phyloP scores from a whole-genome alignment of 2,888 invertebrate genomes.

The Xanthia icteritia region DNA sequence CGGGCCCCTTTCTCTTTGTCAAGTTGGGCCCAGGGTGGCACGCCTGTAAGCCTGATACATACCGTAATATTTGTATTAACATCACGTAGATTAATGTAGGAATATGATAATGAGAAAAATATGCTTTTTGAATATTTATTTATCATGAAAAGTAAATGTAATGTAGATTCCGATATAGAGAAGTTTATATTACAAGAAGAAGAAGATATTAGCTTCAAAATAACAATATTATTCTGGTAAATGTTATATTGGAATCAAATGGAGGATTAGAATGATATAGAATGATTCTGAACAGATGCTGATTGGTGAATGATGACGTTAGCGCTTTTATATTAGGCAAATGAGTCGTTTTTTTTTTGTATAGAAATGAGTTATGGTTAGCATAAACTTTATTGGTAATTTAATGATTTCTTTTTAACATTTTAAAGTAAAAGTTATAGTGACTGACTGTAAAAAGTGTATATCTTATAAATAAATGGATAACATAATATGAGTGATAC shows the following conservation, averaged over 20 bases:
- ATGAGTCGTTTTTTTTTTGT: background rate
- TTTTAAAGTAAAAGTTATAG: background rate
- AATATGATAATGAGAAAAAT: conserved; percentile 7
- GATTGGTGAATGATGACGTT: background rate
- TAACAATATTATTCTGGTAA: background rate
- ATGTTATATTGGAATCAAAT: background rate
- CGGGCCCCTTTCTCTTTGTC: conserved; percentile 96
- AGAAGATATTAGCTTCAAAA: background rate
- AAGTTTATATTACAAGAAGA: no score
- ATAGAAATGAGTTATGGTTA: background rate
- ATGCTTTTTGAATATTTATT: background rate
- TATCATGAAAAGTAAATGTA: background rate
- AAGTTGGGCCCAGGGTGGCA: conserved; percentile 98
- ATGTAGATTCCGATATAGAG: background rate
- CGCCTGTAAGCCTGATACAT: conserved; percentile 93
- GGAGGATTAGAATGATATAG: background rate
- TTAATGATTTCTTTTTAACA: background rate
- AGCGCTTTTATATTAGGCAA: background rate
- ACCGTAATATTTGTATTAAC: background rate
- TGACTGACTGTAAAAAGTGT: conserved; percentile 23
- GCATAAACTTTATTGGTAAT: background rate
- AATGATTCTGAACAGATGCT: background rate
- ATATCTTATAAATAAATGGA: conserved; percentile 53
- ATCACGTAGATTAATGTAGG: background rate
- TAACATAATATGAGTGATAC: conserved; percentile 52